Percentiles rank a stretch among this genome's conserved stretches.
Conservation (phyloP, 2,113 vertebrate species). For the Cyrtonyx montezumae region DNA sequence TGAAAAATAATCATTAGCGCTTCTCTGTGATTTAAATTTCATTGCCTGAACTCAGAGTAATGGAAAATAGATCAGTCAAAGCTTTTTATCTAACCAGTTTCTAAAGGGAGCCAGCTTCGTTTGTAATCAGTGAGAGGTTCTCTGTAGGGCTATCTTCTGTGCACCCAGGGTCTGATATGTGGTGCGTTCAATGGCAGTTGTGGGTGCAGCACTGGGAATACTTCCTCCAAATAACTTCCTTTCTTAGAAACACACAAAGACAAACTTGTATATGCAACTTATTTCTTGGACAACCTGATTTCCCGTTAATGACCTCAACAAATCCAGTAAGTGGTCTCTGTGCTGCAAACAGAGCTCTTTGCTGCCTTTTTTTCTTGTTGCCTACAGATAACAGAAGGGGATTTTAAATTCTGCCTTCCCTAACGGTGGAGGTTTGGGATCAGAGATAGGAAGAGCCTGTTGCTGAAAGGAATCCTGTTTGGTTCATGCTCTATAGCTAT, state of each 20-base stretch:
- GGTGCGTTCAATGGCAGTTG: background rate
- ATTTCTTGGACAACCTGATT: background rate
- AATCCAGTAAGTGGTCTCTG: background rate
- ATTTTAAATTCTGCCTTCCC: background rate
- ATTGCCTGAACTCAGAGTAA: slow-evolving; percentile 32
- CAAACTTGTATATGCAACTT: background rate
- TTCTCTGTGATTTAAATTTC: slow-evolving; percentile 60
- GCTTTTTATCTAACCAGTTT: slow-evolving; percentile 45
- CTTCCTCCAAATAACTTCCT: slow-evolving; percentile 23
- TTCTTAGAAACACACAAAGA: background rate
- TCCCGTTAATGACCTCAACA: background rate
- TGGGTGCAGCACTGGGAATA: background rate
- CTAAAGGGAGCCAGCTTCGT: slow-evolving; percentile 1
- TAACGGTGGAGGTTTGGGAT: background rate
- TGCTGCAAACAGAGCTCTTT: background rate
- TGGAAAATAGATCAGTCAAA: slow-evolving; percentile 46
- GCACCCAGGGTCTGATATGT: background rate
- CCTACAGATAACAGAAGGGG: background rate
- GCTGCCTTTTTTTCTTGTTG: background rate
- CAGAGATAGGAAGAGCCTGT: background rate
- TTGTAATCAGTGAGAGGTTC: slow-evolving; percentile 44
- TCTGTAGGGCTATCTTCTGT: background rate
- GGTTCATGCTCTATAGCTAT: background rate
- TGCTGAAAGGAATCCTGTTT: background rate
- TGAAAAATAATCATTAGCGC: slow-evolving; percentile 57